Evolutionary conservation across 2,888 invertebrate genomes (phyloP).

Genomic region (Yponomeuta sedellus): DNA sequence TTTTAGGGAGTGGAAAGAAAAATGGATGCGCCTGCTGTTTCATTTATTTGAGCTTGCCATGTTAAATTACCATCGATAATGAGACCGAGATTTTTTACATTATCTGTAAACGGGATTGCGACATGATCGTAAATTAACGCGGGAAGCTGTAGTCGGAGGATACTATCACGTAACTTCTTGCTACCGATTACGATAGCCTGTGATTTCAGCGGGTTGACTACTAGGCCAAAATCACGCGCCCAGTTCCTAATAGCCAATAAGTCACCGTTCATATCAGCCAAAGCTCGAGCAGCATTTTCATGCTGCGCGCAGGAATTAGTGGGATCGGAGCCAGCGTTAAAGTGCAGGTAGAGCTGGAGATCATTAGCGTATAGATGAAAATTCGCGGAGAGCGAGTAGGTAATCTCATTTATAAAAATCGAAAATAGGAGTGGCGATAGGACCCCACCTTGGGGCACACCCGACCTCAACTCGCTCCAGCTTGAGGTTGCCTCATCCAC

Average conservation of each 20-base stretch:
- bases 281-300: not conserved
- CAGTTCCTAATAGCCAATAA: not conserved
- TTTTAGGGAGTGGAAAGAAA: conserved; percentile 11
- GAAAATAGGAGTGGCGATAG: conserved; percentile 15
- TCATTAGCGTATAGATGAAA: conserved; percentile 18
- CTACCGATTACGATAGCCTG: conserved; percentile 7
- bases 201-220: conserved; percentile 4
- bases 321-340: not conserved
- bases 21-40: not conserved
- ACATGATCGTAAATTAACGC: too few species aligned
- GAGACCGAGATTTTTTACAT: conserved; percentile 14
- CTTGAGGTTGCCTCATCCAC: conserved; percentile 1
- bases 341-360: conserved; percentile 12
- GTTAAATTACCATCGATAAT: conserved; percentile 9
- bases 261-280: not conserved
- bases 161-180: not conserved
- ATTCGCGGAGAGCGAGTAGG: not conserved
- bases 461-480: conserved; percentile 13
- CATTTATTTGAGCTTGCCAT: conserved; percentile 10
- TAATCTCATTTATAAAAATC: conserved; percentile 12
- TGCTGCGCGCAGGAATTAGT: not conserved
- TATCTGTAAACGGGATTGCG: too few species aligned
- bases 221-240: not conserved
- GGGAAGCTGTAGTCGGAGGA: not conserved
- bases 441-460: conserved; percentile 15